Evolutionary conservation across 1,140 invertebrate species (phyloP).

Genomic region (Sinella curviseta): DNA sequence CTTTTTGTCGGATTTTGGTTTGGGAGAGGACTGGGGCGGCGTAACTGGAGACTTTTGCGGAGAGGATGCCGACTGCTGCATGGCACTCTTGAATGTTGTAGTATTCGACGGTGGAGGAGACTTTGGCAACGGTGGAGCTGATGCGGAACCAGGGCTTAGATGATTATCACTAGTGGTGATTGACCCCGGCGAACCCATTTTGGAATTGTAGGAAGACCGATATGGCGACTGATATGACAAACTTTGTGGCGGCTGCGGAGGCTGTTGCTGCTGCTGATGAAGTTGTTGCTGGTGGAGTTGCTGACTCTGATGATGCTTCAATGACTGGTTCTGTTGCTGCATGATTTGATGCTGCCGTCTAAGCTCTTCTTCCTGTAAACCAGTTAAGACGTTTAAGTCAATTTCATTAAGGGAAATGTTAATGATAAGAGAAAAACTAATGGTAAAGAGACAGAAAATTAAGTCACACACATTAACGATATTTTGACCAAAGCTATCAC

Average conservation of each 20-base stretch:
- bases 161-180: conserved; percentile 50
- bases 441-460: neutral
- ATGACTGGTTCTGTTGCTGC: conserved; percentile 49
- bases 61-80: conserved; percentile 31
- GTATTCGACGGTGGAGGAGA: conserved; percentile 45
- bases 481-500: too few relatives aligned
- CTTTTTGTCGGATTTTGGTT: conserved; percentile 53
- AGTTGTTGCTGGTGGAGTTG: conserved; percentile 48
- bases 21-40: conserved; percentile 43
- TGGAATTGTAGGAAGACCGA: conserved; percentile 41
- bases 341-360: conserved; percentile 55
- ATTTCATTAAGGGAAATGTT: too few relatives aligned
- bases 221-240: conserved; percentile 44
- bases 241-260: conserved; percentile 38
- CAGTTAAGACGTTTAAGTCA: conserved; percentile 5
- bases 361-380: conserved; percentile 57
- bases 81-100: neutral
- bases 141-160: conserved; percentile 35
- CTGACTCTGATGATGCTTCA: conserved; percentile 49
- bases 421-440: neutral
- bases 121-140: conserved; percentile 49
- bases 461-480: too few relatives aligned
- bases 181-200: conserved; percentile 51
- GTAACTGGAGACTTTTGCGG: conserved; percentile 47
- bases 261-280: conserved; percentile 45